Base-by-base conservation (phyloP, 92 coral and sea anemone genomes). In the Actinostola sp. region DNA sequence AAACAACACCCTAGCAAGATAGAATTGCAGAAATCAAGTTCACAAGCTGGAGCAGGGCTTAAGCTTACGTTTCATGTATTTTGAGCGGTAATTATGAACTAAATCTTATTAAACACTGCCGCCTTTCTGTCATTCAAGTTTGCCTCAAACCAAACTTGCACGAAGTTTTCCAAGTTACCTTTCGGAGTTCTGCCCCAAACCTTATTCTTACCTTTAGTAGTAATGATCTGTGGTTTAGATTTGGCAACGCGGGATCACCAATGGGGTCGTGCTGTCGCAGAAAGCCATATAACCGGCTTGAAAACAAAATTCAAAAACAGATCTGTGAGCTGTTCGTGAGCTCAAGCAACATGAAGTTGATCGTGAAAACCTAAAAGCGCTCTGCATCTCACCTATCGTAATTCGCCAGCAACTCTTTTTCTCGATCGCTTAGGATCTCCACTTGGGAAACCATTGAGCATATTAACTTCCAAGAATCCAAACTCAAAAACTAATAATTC, bases 361-460 rank as follows among this genome's bases (percentile, higher is more conserved):
- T 74, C 76, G 50, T 42, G 76, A 61, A 63, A 33, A 59, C 52
- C 45, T 51, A 51, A 38, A 66, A 70, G 54, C 46, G 23, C 61
- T 59, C 62, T 66, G 52, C 45, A 63, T 33, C 80, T 65, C 75
- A 95, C 99, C 99, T 95, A 89, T 95, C 99, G 82, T 95, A 95
- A 53, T 86, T 87, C 71, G 96, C 85, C 72, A 95, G 86, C 68
- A 95, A 69, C 83, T 91, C 99, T 77, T 86, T 91, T 70, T 95
- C 99, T 85, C 97, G 99, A 76, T 95, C 99, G 91, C 92, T 95
- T 89, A 95, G 68, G 86, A 95, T 89, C 80, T 95, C 97, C 83
- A 85, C 99, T 80, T 95, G 95, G 81, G 97, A 91, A 87, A 91
- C 97, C 97, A 91, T 91, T 89, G 92, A 91, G 97, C 97, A 91